Evolutionary conservation across 1,140 invertebrate species (phyloP), one percentile per base, ranked within the genome.

Genomic region (Phortica variegata): DNA sequence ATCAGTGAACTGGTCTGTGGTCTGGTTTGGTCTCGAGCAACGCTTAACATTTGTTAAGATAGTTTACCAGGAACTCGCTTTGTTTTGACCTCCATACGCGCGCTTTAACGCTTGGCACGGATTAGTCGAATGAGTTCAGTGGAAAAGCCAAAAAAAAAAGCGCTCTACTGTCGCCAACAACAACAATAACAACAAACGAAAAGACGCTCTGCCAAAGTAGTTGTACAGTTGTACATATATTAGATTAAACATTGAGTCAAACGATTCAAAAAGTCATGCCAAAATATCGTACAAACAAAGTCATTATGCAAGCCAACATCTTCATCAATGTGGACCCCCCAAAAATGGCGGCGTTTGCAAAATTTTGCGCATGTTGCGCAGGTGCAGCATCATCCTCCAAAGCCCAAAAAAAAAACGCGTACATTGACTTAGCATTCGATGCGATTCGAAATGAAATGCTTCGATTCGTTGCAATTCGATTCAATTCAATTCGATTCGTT

Each of bases 301-400:
- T 34, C 32, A 34, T 34, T 15, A 34, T 34, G 8, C 13, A 9
- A 34, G 13, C 32, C 32, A 34, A 13, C 32, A 15, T 29, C 26
- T 29, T 12, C 31, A 43, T 31, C 37, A 40, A 33, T n/a, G 43
- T 48, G 37, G 49, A 54, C 61, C 59, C 66, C 61, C 56, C 62
- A 60, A 68, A 66, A 66, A 66, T 66, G 62, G 62, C 54, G 56
- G 54, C 51, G 55, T 66, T 66, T 62, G 62, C 66, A 59, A 52
- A 57, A 60, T 60, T 68, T 52, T 52, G 44, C n/a, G n/a, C n/a
- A 16, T n/a, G 18, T 46, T 41, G 58, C 41, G 56, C 56, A 59
- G 60, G 60, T 60, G 51, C 58, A 55, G 56, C 21, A 54, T 33
- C 23, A 5, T n/a, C n/a, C n/a, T n/a, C n/a, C n/a, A n/a, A n/a